Evolutionary conservation across 2,113 vertebrate species (phyloP).

Genomic region (Craseonycteris thonglongyai): DNA sequence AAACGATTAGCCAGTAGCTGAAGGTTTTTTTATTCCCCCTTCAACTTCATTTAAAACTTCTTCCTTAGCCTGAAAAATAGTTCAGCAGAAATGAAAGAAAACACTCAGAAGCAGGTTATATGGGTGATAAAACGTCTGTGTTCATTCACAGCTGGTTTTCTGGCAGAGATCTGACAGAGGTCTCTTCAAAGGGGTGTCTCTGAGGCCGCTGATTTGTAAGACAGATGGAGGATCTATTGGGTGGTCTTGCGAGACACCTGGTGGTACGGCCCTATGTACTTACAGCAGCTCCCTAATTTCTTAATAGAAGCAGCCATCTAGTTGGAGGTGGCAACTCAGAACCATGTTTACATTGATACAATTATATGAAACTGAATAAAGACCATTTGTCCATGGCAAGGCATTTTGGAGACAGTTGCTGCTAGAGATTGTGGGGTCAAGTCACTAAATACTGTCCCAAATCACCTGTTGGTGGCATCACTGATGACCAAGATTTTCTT

Average conservation of each 20-base stretch:
- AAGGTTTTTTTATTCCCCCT: neutral
- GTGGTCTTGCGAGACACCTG: neutral
- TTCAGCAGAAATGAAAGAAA: neutral
- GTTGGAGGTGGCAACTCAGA: neutral
- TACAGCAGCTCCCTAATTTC: neutral
- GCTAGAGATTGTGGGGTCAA: neutral
- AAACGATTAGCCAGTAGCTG: constrained; percentile 44
- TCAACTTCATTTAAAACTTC: constrained; percentile 34
- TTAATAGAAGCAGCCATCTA: neutral
- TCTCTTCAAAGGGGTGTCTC: neutral
- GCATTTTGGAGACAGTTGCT: neutral
- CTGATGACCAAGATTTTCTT: neutral
- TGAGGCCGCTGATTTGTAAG: neutral
- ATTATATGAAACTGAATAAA: neutral
- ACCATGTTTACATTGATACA: neutral
- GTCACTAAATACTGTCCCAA: neutral
- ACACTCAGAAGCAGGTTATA: neutral
- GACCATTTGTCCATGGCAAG: neutral
- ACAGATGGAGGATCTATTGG: neutral
- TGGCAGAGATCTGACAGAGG: neutral
- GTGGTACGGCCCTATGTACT: neutral
- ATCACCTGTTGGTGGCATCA: neutral
- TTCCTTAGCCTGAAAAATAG: neutral
- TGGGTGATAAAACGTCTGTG: neutral
- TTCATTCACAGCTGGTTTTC: neutral